These are phyloP conservation scores for Campylorhamphus procurvoides DNA, from an alignment of 2,113 vertebrate genomes.

Conservation along the genomic window DNA sequence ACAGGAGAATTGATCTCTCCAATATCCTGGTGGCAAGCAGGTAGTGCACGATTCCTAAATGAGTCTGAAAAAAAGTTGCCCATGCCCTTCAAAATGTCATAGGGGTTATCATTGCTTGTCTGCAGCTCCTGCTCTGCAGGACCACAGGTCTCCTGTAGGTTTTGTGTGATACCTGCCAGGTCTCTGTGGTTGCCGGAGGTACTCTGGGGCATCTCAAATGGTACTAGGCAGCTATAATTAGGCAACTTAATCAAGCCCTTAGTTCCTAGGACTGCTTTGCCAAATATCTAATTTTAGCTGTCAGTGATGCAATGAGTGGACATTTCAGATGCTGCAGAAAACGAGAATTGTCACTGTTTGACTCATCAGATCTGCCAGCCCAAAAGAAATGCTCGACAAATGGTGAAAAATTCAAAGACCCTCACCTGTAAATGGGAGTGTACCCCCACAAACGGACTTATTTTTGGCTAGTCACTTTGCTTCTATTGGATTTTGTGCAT, in stretches of 20 bases:
- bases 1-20: slow-evolving; percentile 35
- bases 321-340: slow-evolving; percentile 40
- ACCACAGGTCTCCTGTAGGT: not conserved
- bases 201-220: slow-evolving; percentile 3
- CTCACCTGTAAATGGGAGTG: not conserved
- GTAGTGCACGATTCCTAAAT: not conserved
- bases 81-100: not conserved
- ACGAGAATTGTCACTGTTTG: slow-evolving; percentile 19
- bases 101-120: not conserved
- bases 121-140: not conserved
- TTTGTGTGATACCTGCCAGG: not conserved
- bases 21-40: not conserved
- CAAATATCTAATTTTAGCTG: slow-evolving; percentile 59
- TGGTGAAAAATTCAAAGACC: not conserved
- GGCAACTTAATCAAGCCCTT: slow-evolving; percentile 35
- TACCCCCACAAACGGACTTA: not conserved
- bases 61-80: not conserved
- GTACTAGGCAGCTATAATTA: slow-evolving; percentile 28
- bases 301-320: slow-evolving; percentile 24
- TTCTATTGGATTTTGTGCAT: not conserved
- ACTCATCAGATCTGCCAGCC: slow-evolving; percentile 1
- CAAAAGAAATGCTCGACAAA: not conserved
- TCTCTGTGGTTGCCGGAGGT: not conserved
- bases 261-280: slow-evolving; percentile 27
- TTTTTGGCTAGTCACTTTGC: slow-evolving; percentile 13